Evolutionary conservation across 2,888 invertebrate species (phyloP).

Genomic region (Ornithoptera alexandrae): DNA sequence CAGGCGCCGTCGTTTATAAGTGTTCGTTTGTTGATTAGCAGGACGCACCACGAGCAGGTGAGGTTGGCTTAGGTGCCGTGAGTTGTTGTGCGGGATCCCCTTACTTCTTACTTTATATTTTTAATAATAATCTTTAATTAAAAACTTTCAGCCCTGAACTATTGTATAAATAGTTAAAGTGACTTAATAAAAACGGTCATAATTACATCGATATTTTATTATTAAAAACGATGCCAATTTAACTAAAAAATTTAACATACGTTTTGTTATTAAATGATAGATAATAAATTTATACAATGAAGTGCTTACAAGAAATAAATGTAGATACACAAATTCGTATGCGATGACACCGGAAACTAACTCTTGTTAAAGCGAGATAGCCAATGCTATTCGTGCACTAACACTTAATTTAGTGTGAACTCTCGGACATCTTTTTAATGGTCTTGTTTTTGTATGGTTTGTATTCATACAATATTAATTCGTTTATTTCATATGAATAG

Average conservation of each 20-base stretch:
- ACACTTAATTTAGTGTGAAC: neutral
- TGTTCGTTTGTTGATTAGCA: no score
- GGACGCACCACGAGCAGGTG: no score
- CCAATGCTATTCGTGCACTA: neutral
- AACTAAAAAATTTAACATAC: conserved; percentile 22
- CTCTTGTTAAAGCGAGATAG: neutral
- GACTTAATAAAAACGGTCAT: conserved; percentile 1
- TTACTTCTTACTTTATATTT: no score
- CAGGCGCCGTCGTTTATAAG: no score
- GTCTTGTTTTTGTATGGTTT: neutral
- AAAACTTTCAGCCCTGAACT: neutral
- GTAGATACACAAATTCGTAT: neutral
- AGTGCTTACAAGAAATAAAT: neutral
- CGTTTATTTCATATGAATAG: neutral
- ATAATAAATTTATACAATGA: conserved; percentile 29
- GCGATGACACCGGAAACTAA: neutral
- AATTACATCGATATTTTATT: conserved; percentile 29
- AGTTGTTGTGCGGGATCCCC: no score
- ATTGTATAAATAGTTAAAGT: neutral
- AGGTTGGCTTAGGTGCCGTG: no score
- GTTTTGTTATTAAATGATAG: conserved; percentile 34
- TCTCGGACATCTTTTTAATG: neutral
- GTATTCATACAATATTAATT: neutral
- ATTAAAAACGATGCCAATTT: conserved; percentile 26
- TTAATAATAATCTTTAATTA: no score